Base-by-base conservation (phyloP, 1,140 invertebrate species). In the Drosophila pruinosa region DNA sequence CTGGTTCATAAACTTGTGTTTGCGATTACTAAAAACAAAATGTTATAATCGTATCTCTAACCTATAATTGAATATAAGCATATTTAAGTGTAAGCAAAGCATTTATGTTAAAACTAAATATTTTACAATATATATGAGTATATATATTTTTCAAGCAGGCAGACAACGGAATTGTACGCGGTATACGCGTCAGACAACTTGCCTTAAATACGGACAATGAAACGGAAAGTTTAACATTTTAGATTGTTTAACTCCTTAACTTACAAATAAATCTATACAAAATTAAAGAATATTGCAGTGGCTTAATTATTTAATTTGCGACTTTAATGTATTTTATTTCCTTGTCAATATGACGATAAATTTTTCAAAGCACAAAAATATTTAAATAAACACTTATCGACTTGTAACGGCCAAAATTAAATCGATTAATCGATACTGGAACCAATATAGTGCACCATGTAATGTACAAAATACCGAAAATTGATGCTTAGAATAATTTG, bases 131-230 rank as follows among this genome's bases (percentile, higher is more conserved):
- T 36, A 56, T 41, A 31, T 41, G 21, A 58, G 17, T 15, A 48
- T 5, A 65, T 47, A 56, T 83, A 72, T 78, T 78, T 73, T 80
- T 80, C 43, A 81, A 72, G 43, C 54, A 73, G 70, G 82, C 81
- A 86, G 59, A 56, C 10, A 62, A 38, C 12, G 39, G 43, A 67
- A 72, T 47, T 57, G 43, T 24, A 31, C 41, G 58, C 58, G 74
- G 28, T 24, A 21, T 63, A 28, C 59, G 62, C 47, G 61, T 61
- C 53, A 75, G 56, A 79, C 75, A 85, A 86, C 77, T 86, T 86
- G 81, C 81, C 81, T 86, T 86, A 86, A 65, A 86, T 88, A 77
- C 82, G 77, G 81, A 86, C 81, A 85, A 86, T 85, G 82, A 85
- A 76, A 79, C 53, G 53, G 36, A 72, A 61, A 53, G 67, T 71